phyloP scores from a whole-genome alignment of 2,113 vertebrate genomes.

The Varanus salvator region DNA sequence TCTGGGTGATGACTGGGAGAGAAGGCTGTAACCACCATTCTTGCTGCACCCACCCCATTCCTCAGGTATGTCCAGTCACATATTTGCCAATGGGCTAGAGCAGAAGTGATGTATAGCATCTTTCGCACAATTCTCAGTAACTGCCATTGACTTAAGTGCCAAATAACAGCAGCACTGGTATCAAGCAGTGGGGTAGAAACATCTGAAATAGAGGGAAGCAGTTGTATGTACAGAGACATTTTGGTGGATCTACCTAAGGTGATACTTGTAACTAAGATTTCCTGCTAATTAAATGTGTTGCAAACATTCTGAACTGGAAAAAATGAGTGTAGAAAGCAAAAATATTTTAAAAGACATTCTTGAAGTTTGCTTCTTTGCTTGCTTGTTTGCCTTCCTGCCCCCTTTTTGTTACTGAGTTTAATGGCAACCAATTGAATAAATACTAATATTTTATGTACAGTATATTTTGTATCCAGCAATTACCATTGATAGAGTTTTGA shows the following conservation, averaged over 20 bases:
- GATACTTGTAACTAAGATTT: background rate
- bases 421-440: background rate
- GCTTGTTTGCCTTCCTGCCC: no score
- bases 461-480: background rate
- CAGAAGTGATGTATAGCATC: background rate
- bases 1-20: background rate
- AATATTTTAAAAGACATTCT: background rate
- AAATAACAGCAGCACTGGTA: background rate
- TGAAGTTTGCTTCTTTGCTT: no score
- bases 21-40: background rate
- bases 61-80: background rate
- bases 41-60: background rate
- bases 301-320: background rate
- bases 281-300: background rate
- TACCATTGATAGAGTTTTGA: background rate
- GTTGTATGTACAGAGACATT: background rate
- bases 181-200: background rate
- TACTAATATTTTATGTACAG: background rate
- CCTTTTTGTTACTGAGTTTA: background rate
- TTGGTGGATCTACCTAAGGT: background rate
- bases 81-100: background rate
- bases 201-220: background rate
- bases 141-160: background rate
- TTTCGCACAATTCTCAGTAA: background rate
- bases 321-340: background rate